Evolutionary conservation across 2,113 vertebrate genomes (phyloP).

Genomic region (Regulus satrapa): DNA sequence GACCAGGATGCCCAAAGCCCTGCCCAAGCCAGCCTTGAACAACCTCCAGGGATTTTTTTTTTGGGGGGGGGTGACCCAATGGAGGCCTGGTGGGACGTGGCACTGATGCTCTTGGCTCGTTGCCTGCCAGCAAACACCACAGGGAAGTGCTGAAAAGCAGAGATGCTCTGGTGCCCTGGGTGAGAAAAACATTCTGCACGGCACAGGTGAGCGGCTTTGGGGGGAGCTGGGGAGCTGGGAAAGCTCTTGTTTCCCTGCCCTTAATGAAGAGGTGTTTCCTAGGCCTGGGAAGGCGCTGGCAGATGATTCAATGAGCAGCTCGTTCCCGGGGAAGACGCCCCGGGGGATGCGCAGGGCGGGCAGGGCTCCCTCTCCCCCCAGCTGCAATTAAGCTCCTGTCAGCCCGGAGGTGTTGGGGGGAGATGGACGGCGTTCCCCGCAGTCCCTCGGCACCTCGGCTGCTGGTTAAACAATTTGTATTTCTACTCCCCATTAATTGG

Average conservation of each 20-base stretch:
- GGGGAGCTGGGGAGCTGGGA: background rate
- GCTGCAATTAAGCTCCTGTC: slow-evolving; percentile 26
- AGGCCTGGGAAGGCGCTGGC: background rate
- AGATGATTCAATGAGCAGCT: background rate
- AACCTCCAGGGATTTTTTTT: background rate
- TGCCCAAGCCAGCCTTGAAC: background rate
- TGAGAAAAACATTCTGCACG: accelerated
- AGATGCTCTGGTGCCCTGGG: accelerated
- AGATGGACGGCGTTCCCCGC: background rate
- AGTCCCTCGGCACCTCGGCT: background rate
- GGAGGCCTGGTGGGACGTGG: accelerated
- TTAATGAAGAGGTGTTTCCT: background rate
- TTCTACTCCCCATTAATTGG: background rate
- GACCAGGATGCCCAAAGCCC: background rate
- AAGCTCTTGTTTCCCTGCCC: background rate
- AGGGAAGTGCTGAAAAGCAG: accelerated
- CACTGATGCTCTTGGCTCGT: background rate
- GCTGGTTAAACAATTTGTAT: slow-evolving; percentile 22
- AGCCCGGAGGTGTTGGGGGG: background rate
- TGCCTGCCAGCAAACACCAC: accelerated
- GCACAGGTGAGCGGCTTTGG: background rate
- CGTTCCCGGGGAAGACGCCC: background rate
- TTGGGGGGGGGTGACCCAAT: accelerated
- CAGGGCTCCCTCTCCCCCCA: background rate
- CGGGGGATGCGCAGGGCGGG: background rate